Conservation (phyloP, 2,797 vertebrate genomes). For the Darevskia mixta region DNA sequence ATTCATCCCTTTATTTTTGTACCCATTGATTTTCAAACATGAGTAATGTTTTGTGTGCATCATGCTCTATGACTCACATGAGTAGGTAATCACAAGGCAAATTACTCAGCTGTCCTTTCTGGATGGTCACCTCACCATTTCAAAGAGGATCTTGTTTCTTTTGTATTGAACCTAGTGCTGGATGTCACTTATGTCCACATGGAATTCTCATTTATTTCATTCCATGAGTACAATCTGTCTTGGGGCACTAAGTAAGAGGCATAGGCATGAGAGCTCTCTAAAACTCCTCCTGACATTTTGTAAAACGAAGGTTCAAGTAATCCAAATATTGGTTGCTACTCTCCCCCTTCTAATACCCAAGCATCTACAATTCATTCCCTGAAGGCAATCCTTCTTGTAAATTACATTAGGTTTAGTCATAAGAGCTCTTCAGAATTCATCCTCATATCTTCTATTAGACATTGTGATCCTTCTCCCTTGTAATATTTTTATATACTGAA, state of each 20-base stretch:
- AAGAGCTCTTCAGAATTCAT: conserved; percentile 19
- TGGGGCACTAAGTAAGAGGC: conserved; percentile 6
- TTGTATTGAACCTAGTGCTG: neutral
- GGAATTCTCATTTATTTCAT: conserved; percentile 18
- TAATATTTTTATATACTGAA: neutral
- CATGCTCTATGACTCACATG: conserved; percentile 27
- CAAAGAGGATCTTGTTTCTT: neutral
- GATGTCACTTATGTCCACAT: conserved; percentile 6
- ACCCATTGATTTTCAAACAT: conserved; percentile 4
- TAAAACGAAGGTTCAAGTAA: conserved; percentile 15
- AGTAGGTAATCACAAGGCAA: neutral
- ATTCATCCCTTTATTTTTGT: conserved; percentile 7
- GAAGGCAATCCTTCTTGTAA: neutral
- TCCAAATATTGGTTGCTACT: conserved; percentile 8
- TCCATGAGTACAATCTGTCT: neutral
- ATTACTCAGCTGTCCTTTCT: conserved; percentile 18
- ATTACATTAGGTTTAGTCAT: neutral
- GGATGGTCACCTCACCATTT: neutral
- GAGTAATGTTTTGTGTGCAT: conserved; percentile 17
- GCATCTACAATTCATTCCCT: neutral
- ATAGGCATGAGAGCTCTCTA: conserved; percentile 2
- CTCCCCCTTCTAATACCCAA: neutral
- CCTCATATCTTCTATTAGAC: neutral
- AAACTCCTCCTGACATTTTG: conserved; percentile 3
- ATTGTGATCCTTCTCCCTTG: neutral